These are phyloP conservation scores for Acleris sparsana DNA, from an alignment of 2,888 invertebrate species.

Conservation along the genomic window DNA sequence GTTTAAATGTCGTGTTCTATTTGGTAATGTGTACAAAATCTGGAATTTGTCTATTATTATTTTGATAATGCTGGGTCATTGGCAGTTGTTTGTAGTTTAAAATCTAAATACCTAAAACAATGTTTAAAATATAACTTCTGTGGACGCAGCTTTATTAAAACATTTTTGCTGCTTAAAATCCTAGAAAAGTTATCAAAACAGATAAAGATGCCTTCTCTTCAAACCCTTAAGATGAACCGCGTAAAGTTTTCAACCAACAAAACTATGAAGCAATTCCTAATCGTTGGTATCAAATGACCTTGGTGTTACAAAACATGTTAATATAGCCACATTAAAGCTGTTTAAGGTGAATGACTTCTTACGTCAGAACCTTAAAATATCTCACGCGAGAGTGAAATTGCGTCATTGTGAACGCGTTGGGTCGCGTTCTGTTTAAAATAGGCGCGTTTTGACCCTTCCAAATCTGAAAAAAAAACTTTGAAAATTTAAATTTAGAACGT, in stretches of 20 bases:
- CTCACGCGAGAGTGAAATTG: conserved; percentile 37
- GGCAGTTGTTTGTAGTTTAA: background rate
- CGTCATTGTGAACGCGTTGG: conserved; percentile 37
- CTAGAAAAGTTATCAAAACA: background rate
- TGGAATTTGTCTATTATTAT: conserved; percentile 7
- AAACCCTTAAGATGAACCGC: background rate
- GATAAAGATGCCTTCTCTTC: too few relatives aligned
- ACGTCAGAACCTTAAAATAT: conserved; percentile 40
- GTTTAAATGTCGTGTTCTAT: conserved; percentile 42
- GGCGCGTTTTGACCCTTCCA: conserved; percentile 3
- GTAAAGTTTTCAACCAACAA: background rate
- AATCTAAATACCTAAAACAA: too few relatives aligned
- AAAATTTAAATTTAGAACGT: too few relatives aligned
- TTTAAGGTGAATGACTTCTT: conserved; percentile 49
- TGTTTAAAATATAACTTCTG: too few relatives aligned
- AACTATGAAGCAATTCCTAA: background rate
- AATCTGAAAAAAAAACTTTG: background rate
- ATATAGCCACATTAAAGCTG: conserved; percentile 1
- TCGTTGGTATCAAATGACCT: conserved; percentile 5
- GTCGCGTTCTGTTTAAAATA: conserved; percentile 16
- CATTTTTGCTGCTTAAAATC: too few relatives aligned
- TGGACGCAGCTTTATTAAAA: too few relatives aligned
- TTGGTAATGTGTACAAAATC: conserved; percentile 40
- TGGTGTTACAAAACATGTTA: conserved; percentile 14
- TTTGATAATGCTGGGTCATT: background rate